Percentiles rank a stretch among this genome's conserved stretches.
Evolutionary conservation across 2,113 vertebrate species (phyloP).

Genomic region (Python bivittatus): DNA sequence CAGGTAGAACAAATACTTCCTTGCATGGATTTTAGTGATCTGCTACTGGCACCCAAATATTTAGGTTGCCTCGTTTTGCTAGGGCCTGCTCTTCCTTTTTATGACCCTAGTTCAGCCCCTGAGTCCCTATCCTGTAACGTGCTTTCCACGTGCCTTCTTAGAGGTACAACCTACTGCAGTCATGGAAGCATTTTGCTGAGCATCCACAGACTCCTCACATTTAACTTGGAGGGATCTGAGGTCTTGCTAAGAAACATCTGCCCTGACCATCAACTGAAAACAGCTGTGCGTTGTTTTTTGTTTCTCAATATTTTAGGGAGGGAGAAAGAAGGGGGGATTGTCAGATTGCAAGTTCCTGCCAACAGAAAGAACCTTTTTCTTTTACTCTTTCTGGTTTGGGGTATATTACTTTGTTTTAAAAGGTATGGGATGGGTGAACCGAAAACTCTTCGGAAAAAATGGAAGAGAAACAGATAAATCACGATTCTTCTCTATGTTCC

Average conservation of each 20-base stretch:
- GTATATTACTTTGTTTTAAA: constrained; percentile 39
- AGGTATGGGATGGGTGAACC: constrained; percentile 54
- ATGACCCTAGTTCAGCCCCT: constrained; percentile 44
- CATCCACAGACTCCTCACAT: neutral
- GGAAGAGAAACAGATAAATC: constrained; percentile 48
- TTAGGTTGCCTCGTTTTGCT: constrained; percentile 35
- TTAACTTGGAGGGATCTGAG: constrained; percentile 8
- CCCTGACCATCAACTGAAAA: constrained; percentile 63
- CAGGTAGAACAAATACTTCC: constrained; percentile 60
- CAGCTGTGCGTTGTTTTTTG: constrained; percentile 70
- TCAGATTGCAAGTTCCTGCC: constrained; percentile 66
- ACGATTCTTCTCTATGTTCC: constrained; percentile 46
- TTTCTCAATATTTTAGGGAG: constrained; percentile 60
- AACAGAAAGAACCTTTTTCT: constrained; percentile 65
- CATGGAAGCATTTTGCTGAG: neutral
- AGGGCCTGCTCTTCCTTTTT: constrained; percentile 27
- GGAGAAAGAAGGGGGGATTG: neutral
- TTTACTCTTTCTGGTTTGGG: constrained; percentile 58
- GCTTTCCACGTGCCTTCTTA: constrained; percentile 22
- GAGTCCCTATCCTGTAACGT: constrained; percentile 50
- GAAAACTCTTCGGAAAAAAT: constrained; percentile 52
- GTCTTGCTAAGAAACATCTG: constrained; percentile 43
- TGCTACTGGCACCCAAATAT: constrained; percentile 52
- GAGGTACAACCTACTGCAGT: constrained; percentile 24
- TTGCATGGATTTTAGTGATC: constrained; percentile 67